Evolutionary conservation across 2,797 vertebrate species (phyloP).

Genomic region (Brotogeris chrysoptera): DNA sequence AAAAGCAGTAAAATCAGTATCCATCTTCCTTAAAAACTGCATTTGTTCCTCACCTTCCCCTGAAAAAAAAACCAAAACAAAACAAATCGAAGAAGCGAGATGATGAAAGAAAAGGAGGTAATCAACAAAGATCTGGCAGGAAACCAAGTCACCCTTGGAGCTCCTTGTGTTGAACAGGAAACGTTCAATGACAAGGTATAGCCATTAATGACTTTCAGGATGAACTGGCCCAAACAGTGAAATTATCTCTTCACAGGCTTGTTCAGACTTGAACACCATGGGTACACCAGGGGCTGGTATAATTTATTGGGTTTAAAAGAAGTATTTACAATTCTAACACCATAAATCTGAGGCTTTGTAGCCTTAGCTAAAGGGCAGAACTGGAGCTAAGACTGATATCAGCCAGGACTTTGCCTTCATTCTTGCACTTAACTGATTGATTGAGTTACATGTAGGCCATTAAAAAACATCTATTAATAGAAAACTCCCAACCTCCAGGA

Average conservation of each 20-base stretch:
- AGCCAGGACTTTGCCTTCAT: neutral
- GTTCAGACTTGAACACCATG: neutral
- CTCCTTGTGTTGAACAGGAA: neutral
- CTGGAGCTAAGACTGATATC: neutral
- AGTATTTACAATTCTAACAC: constrained; percentile 43
- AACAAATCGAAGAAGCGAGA: neutral
- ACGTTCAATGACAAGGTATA: neutral
- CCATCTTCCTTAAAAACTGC: neutral
- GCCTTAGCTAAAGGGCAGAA: neutral
- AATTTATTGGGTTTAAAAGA: constrained; percentile 32
- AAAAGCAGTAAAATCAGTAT: neutral
- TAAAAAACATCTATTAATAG: neutral
- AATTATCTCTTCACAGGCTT: constrained; percentile 25
- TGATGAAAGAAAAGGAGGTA: neutral
- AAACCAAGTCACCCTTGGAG: neutral
- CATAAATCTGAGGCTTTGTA: neutral
- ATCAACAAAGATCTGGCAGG: constrained; percentile 9
- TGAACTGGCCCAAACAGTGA: neutral
- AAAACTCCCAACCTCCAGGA: neutral
- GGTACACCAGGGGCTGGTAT: constrained; percentile 18
- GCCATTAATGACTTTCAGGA: neutral
- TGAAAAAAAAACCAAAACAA: neutral
- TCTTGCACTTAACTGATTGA: constrained; percentile 1
- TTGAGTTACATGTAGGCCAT: neutral
- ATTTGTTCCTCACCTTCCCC: neutral